phyloP scores from a whole-genome alignment of 2,797 vertebrate species.

The Scolopax rusticola region DNA sequence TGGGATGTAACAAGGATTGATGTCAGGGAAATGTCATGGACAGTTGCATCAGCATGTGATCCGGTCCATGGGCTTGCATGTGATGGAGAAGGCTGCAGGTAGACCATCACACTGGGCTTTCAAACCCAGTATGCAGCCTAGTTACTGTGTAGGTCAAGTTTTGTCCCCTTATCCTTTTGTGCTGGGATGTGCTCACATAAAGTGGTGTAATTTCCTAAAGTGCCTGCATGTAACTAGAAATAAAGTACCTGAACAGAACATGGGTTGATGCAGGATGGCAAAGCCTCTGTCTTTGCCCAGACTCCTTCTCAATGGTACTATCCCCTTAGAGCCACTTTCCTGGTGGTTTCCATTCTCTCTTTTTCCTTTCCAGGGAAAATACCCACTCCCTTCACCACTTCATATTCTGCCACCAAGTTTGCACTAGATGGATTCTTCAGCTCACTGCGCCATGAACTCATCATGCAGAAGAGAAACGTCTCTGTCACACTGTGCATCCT shows the following conservation, averaged over 20 bases:
- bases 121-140: neutral
- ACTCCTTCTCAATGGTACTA: neutral
- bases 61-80: neutral
- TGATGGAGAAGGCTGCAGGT: neutral
- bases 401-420: conserved; percentile 87
- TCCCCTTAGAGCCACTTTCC: neutral
- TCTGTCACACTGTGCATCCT: conserved; percentile 86
- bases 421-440: conserved; percentile 90
- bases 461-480: conserved; percentile 84
- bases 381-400: conserved; percentile 79
- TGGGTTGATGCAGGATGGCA: neutral
- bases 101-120: neutral
- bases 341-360: neutral
- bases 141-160: neutral
- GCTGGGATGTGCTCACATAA: neutral
- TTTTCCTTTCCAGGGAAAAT: conserved; percentile 80
- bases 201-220: neutral
- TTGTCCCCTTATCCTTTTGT: neutral
- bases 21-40: neutral
- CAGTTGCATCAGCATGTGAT: neutral
- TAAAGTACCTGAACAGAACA: neutral
- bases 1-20: fast-evolving
- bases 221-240: neutral
- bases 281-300: neutral
- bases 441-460: conserved; percentile 83